Conservation (phyloP, 1,140 invertebrate species). For the Batillaria attramentaria region DNA sequence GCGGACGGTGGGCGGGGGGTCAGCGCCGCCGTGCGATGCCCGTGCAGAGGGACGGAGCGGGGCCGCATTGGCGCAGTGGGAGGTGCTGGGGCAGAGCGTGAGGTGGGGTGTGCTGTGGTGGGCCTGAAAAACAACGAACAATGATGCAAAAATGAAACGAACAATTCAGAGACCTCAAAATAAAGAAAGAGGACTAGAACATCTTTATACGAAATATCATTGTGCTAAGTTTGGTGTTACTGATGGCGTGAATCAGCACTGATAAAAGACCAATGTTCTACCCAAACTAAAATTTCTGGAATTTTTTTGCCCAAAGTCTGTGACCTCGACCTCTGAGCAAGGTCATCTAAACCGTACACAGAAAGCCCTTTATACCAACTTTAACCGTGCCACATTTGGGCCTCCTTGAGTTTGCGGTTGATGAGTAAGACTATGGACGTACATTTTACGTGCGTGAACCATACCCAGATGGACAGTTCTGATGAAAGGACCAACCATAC, state of each 20-base stretch:
- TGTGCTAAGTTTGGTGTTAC: neutral
- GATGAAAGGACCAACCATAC: no score
- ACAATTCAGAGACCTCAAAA: neutral
- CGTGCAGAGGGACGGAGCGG: neutral
- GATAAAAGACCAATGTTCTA: neutral
- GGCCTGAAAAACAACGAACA: conserved; percentile 12
- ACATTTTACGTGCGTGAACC: no score
- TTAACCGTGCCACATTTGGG: neutral
- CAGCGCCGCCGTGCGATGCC: neutral
- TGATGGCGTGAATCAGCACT: neutral
- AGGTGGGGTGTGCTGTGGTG: neutral
- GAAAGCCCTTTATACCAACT: neutral
- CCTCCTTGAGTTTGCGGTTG: neutral
- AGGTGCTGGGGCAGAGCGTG: neutral
- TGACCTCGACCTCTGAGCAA: no score
- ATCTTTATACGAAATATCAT: neutral
- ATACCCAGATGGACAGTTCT: no score
- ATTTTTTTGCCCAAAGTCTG: no score
- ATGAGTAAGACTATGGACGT: neutral
- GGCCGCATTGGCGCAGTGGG: neutral
- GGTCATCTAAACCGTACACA: no score
- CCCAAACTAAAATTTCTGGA: neutral
- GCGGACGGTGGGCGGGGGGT: neutral
- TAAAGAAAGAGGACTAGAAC: neutral
- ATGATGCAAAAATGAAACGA: neutral